phyloP scores from a whole-genome alignment of 2,888 invertebrate species.

The Halictus quadricinctus region DNA sequence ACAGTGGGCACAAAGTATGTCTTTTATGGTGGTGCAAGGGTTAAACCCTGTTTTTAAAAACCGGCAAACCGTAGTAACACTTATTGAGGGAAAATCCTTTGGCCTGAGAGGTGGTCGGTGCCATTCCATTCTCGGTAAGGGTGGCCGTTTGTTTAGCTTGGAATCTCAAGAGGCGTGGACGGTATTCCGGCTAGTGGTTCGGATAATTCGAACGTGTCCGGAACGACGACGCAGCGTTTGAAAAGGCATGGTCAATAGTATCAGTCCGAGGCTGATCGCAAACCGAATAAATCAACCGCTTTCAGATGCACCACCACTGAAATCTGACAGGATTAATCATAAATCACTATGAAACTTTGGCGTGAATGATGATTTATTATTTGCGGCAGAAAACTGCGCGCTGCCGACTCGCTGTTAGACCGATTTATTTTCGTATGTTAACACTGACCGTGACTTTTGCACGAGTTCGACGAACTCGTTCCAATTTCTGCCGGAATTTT shows the following conservation, averaged over 20 bases:
- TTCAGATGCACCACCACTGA: slow-evolving; percentile 30
- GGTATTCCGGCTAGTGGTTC: slow-evolving; percentile 51
- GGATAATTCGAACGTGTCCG: slow-evolving; percentile 51
- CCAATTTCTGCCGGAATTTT: neutral
- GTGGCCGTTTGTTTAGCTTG: slow-evolving; percentile 63
- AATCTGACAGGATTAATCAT: slow-evolving; percentile 31
- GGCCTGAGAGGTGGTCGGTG: slow-evolving; percentile 32
- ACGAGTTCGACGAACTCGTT: neutral
- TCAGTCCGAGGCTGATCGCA: neutral
- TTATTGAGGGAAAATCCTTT: slow-evolving; percentile 45
- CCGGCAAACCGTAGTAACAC: slow-evolving; percentile 15
- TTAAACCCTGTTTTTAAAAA: neutral
- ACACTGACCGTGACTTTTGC: neutral
- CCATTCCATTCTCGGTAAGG: slow-evolving; percentile 38
- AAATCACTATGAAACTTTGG: slow-evolving; percentile 47
- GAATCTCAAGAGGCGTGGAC: slow-evolving; percentile 63
- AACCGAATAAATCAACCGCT: slow-evolving; percentile 51
- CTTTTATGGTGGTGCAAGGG: neutral
- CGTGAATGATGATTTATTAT: slow-evolving; percentile 34
- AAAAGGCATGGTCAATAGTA: slow-evolving; percentile 7
- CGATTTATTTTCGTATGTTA: neutral
- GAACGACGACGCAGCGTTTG: slow-evolving; percentile 36
- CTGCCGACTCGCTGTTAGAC: neutral
- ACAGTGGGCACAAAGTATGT: neutral
- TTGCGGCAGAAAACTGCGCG: neutral